Conservation (phyloP, 2,797 vertebrate species). For the Liasis olivaceus region DNA sequence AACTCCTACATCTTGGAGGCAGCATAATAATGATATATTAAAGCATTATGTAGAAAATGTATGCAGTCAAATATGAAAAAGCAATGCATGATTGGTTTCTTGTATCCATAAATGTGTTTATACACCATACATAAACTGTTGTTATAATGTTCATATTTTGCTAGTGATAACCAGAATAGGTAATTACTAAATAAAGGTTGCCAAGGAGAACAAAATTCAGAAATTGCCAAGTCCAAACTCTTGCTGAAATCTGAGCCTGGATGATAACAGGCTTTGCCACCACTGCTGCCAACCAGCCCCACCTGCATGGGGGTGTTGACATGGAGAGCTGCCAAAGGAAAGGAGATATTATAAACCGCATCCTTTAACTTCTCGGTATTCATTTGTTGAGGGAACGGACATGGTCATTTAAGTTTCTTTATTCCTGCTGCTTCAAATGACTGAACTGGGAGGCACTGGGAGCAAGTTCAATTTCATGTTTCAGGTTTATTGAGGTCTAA, state of each 20-base stretch:
- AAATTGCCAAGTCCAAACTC: neutral
- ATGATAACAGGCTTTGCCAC: neutral
- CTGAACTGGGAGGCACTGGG: neutral
- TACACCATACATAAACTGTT: neutral
- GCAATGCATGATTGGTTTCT: neutral
- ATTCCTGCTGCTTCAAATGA: neutral
- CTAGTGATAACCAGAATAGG: neutral
- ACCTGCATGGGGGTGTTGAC: neutral
- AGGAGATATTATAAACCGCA: neutral
- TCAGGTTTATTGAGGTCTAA: neutral
- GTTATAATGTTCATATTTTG: neutral
- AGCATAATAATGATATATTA: neutral
- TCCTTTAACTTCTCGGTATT: neutral
- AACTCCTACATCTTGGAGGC: neutral
- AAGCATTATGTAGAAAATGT: neutral
- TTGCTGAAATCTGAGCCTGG: neutral
- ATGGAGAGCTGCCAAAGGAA: neutral
- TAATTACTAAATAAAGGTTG: neutral
- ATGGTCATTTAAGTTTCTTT: neutral
- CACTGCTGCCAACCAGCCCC: neutral
- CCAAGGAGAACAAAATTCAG: neutral
- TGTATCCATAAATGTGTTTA: neutral
- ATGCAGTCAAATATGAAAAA: neutral
- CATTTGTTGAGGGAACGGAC: neutral
- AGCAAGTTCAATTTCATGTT: neutral